phyloP scores from a whole-genome alignment of 2,888 invertebrate species.

The Digitonthophagus gazella region DNA sequence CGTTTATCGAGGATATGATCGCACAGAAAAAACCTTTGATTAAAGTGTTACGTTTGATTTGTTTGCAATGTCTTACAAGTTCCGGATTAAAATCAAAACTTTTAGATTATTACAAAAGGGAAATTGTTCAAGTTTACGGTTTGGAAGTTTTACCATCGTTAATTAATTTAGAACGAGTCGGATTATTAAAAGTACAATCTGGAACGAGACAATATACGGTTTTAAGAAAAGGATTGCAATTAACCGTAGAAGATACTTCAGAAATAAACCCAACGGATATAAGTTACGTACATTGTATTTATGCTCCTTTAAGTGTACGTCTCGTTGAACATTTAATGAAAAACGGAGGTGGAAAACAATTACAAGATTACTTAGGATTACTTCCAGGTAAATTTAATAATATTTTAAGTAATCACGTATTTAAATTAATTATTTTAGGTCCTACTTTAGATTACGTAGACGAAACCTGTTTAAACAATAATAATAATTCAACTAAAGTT shows the following conservation, averaged over 20 bases:
- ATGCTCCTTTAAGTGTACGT: conserved; percentile 88
- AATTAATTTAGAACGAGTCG: conserved; percentile 83
- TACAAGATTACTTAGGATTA: conserved; percentile 79
- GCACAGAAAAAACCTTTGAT: conserved; percentile 78
- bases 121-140: conserved; percentile 77
- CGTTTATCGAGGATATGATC: conserved; percentile 90
- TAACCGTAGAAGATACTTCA: conserved; percentile 85
- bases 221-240: conserved; percentile 74
- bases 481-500: conserved; percentile 62
- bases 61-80: conserved; percentile 88
- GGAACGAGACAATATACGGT: conserved; percentile 72
- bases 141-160: conserved; percentile 78
- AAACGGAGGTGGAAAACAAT: conserved; percentile 73
- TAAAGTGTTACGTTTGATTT: conserved; percentile 84
- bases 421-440: conserved; percentile 44
- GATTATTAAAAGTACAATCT: conserved; percentile 74
- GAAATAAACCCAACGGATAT: conserved; percentile 84
- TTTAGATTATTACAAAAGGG: conserved; percentile 63
- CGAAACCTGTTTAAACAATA: conserved; percentile 56
- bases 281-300: conserved; percentile 88
- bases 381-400: conserved; percentile 62
- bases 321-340: conserved; percentile 77
- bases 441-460: conserved; percentile 60
- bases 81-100: conserved; percentile 92
- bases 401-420: neutral